These are phyloP conservation scores for Fragum whitleyi DNA, from an alignment of 2,888 invertebrate genomes.

Conservation along the genomic window DNA sequence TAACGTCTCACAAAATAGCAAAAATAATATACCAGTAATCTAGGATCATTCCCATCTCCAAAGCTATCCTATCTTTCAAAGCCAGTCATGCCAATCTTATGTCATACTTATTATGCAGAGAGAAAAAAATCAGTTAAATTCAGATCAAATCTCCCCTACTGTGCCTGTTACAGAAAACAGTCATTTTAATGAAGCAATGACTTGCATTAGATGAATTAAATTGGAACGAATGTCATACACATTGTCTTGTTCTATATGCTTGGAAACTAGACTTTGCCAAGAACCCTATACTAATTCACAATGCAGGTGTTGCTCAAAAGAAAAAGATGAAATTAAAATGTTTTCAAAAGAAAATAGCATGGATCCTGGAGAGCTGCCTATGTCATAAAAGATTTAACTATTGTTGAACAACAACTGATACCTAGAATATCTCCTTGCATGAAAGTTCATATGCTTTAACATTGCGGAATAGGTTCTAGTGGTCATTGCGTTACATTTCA, in stretches of 20 bases:
- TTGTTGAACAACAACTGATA: constrained; percentile 56
- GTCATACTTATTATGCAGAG: no score
- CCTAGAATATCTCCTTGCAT: constrained; percentile 42
- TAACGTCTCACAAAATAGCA: not conserved
- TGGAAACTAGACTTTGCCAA: not conserved
- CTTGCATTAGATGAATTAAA: constrained; percentile 36
- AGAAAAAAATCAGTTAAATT: not conserved
- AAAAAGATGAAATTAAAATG: constrained; percentile 51
- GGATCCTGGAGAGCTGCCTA: constrained; percentile 37
- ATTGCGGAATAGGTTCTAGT: constrained; percentile 45
- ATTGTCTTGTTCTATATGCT: not conserved
- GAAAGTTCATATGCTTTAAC: constrained; percentile 49
- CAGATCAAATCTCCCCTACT: not conserved
- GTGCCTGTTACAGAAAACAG: not conserved
- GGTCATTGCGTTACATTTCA: constrained; percentile 56
- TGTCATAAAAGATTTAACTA: constrained; percentile 8
- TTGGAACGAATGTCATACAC: constrained; percentile 33
- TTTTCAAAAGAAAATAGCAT: constrained; percentile 61
- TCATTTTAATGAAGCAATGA: constrained; percentile 36
- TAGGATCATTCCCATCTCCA: not conserved
- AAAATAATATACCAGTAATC: not conserved
- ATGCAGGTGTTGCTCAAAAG: not conserved
- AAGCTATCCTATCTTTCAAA: not conserved
- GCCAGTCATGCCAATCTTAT: not conserved
- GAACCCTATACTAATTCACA: not conserved